phyloP scores from a whole-genome alignment of 2,113 vertebrate genomes.

The Ellobius talpinus region DNA sequence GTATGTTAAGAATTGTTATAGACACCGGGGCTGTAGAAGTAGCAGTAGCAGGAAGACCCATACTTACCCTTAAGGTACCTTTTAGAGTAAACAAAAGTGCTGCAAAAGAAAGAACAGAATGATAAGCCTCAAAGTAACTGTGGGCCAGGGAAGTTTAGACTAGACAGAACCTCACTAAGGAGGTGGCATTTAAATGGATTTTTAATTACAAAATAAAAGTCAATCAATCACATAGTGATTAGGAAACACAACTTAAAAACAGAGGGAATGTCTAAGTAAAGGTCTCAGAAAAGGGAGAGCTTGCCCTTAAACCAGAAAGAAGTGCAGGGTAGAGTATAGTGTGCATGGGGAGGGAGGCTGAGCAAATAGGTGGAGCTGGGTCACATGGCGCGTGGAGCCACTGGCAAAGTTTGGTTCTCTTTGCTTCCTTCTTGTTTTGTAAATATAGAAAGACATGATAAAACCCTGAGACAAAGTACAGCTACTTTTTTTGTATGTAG shows the following conservation, averaged over 20 bases:
- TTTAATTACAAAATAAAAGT: slow-evolving; percentile 35
- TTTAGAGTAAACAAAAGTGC: slow-evolving; percentile 17
- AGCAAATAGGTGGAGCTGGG: background rate
- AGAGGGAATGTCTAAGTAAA: background rate
- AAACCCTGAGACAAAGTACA: background rate
- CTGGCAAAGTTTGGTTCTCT: background rate
- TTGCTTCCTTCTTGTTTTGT: background rate
- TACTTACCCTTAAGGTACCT: background rate
- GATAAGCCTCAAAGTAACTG: background rate
- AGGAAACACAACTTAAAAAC: background rate
- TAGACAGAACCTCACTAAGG: background rate
- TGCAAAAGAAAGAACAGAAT: background rate
- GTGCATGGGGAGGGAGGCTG: background rate
- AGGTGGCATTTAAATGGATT: background rate
- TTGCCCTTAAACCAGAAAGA: background rate
- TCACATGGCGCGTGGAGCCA: background rate
- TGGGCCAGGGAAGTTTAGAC: background rate
- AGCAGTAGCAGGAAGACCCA: slow-evolving; percentile 16
- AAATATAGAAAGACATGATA: background rate
- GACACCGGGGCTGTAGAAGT: background rate
- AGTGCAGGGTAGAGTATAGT: background rate
- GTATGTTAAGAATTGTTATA: background rate
- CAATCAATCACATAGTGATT: background rate
- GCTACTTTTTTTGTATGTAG: background rate
- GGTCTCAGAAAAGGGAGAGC: background rate